Evolutionary conservation across 2,888 invertebrate genomes (phyloP).

Genomic region (Leptopterna dolabrata): DNA sequence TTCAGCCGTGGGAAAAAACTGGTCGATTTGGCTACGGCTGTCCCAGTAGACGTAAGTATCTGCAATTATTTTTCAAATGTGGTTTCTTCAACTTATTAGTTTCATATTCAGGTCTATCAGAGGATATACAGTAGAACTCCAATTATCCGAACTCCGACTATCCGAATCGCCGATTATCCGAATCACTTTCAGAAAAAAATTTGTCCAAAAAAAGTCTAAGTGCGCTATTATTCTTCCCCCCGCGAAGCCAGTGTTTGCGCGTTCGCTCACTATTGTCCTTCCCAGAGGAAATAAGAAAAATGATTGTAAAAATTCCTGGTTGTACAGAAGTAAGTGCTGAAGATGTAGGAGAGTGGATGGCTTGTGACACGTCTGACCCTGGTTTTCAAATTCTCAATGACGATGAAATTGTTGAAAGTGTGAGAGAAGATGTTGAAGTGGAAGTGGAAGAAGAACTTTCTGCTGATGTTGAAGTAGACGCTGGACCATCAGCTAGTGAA

Average conservation of each 20-base stretch:
- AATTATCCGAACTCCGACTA: no score
- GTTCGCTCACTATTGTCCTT: no score
- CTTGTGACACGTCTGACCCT: constrained; percentile 58
- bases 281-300: constrained; percentile 46
- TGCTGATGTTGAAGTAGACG: constrained; percentile 47
- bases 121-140: no score
- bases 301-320: constrained; percentile 57
- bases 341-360: constrained; percentile 60
- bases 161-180: no score
- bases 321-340: constrained; percentile 56
- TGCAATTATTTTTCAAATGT: no score
- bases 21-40: not conserved
- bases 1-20: not conserved
- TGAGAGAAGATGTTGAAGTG: constrained; percentile 81
- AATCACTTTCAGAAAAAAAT: no score
- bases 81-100: no score
- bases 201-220: no score
- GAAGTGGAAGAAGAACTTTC: constrained; percentile 47
- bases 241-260: no score
- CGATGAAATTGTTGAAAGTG: constrained; percentile 92
- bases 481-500: constrained; percentile 58
- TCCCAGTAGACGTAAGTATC: not conserved
- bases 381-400: constrained; percentile 59
- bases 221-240: no score
- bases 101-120: no score